phyloP scores from a whole-genome alignment of 2,888 invertebrate genomes.

The Linyphia triangularis region DNA sequence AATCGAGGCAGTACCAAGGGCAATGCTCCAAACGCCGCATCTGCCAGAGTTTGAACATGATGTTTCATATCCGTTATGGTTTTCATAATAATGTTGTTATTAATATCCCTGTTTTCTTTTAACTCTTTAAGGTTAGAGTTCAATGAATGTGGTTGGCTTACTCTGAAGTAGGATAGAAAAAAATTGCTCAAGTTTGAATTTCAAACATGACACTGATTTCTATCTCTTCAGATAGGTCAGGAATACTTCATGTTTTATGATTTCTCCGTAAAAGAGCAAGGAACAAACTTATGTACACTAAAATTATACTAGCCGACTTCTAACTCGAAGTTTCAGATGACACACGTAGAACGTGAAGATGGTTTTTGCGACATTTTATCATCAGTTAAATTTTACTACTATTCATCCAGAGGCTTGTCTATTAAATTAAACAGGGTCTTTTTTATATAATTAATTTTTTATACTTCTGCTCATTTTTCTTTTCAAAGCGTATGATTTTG shows the following conservation, averaged over 20 bases:
- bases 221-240: conserved; percentile 37
- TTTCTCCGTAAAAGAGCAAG: conserved; percentile 64
- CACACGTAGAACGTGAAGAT: neutral
- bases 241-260: conserved; percentile 27
- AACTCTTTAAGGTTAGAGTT: conserved; percentile 47
- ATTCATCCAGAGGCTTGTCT: conserved; percentile 15
- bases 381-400: conserved; percentile 7
- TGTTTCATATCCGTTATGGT: conserved; percentile 28
- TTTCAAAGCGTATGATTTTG: neutral
- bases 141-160: conserved; percentile 34
- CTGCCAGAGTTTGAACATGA: conserved; percentile 66
- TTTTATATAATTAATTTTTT: conserved; percentile 16
- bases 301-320: conserved; percentile 10
- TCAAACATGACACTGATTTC: conserved; percentile 41
- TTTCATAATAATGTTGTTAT: conserved; percentile 43
- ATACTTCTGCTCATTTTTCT: neutral
- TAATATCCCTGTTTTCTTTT: conserved; percentile 29
- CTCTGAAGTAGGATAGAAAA: conserved; percentile 37
- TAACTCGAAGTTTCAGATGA: neutral
- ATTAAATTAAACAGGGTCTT: conserved; percentile 27
- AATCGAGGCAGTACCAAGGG: conserved; percentile 21
- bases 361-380: neutral
- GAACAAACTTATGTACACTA: conserved; percentile 64
- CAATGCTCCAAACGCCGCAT: conserved; percentile 43
- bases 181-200: conserved; percentile 31